A percentile compares a stretch with the other conserved stretches of the same genome.
Conservation (phyloP, 2,113 vertebrate species). For the Atherinomorus stipes region DNA sequence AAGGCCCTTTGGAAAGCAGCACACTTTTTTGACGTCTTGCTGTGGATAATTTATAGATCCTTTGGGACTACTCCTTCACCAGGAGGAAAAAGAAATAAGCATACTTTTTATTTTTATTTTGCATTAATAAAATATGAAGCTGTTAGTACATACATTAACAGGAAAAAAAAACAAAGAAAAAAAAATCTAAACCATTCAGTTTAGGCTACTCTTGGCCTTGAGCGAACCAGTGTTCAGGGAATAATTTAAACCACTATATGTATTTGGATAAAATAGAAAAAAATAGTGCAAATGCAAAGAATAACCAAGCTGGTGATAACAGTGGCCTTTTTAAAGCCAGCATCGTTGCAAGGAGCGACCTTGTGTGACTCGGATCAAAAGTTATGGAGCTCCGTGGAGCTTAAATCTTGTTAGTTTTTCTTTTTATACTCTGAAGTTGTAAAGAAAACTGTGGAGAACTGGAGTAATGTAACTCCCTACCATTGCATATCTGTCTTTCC, state of each 20-base stretch:
- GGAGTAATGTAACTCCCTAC: slow-evolving; percentile 69
- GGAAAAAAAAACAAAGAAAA: slow-evolving; percentile 64
- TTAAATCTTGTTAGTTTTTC: slow-evolving; percentile 32
- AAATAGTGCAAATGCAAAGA: slow-evolving; percentile 35
- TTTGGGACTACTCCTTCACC: slow-evolving; percentile 76
- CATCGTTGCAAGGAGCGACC: slow-evolving; percentile 49
- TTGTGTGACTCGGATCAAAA: slow-evolving; percentile 51
- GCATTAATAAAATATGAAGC: slow-evolving; percentile 69
- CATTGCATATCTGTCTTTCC: slow-evolving; percentile 56
- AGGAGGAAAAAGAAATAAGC: slow-evolving; percentile 61
- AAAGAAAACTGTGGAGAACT: slow-evolving; percentile 73
- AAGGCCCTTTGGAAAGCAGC: slow-evolving; percentile 80
- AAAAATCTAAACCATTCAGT: slow-evolving; percentile 69
- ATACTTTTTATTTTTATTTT: slow-evolving; percentile 43
- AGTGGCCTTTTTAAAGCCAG: slow-evolving; percentile 50
- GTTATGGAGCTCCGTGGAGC: slow-evolving; percentile 38
- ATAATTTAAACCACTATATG: slow-evolving; percentile 84
- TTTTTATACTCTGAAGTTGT: slow-evolving; percentile 60
- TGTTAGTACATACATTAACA: slow-evolving; percentile 68
- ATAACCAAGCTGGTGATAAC: slow-evolving; percentile 49
- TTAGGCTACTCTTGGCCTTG: slow-evolving; percentile 78
- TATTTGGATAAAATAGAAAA: slow-evolving; percentile 64
- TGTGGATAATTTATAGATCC: slow-evolving; percentile 82
- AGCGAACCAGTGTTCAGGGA: slow-evolving; percentile 82
- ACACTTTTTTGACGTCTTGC: slow-evolving; percentile 66